Percentiles rank a stretch among this genome's conserved stretches.
These are phyloP conservation scores for Agapostemon virescens DNA, from an alignment of 2,888 invertebrate genomes.

Conservation along the genomic window DNA sequence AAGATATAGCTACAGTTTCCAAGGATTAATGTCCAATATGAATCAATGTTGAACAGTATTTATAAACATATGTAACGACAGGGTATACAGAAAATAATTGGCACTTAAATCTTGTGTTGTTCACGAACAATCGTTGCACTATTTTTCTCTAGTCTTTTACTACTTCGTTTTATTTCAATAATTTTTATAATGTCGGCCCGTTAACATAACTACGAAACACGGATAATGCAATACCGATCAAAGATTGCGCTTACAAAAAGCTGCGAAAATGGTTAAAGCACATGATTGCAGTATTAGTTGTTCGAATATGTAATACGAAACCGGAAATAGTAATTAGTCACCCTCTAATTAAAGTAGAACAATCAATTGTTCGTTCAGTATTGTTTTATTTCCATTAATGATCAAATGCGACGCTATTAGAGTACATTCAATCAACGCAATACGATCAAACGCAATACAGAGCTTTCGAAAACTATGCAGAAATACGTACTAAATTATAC, in stretches of 20 bases:
- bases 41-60: not conserved
- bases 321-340: not conserved
- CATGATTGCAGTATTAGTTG: not conserved
- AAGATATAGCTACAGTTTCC: constrained; percentile 15
- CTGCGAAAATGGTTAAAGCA: not conserved
- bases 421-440: constrained; percentile 3
- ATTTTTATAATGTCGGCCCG: not conserved
- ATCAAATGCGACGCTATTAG: not conserved
- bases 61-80: not conserved
- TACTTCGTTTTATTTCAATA: not conserved
- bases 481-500: not conserved
- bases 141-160: not conserved
- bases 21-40: not conserved
- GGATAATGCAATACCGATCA: not conserved
- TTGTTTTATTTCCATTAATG: not conserved
- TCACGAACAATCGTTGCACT: not conserved
- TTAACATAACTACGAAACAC: not conserved
- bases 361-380: not conserved
- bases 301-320: not conserved
- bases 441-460: not conserved
- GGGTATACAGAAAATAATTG: not conserved
- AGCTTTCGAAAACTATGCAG: not conserved
- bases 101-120: not conserved
- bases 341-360: not conserved
- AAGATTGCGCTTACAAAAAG: not conserved